Evolutionary conservation across 2,888 invertebrate genomes (phyloP), one percentile per base, ranked within the genome.

Genomic region (Isoperla grammatica): DNA sequence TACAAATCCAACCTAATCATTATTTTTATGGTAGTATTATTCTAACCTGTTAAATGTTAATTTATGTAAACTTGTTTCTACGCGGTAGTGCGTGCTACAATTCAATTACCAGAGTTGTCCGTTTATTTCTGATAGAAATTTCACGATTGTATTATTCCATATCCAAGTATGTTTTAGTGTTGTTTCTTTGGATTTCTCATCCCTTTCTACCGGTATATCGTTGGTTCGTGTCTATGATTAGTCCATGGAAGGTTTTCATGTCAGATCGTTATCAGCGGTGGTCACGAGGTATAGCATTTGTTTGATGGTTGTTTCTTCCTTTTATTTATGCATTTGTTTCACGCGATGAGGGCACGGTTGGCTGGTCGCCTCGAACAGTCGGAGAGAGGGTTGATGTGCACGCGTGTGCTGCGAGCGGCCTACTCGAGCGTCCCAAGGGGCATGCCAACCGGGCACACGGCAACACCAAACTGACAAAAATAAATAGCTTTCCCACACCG

Each of bases 291-390:
- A 53, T 5, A 35, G 40, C 37, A 53, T 17, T 54, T 55, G 54
- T 37, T 23, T 59, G 59, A 46, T 15, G n/a, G 35, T 46, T 55
- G 20, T 39, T 59, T 40, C 50, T 19, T 19, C 50, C 39, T 53
- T 54, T 53, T 56, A 60, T 59, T 55, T 55, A 59, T 60, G 60
- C 56, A 50, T 56, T 60, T 56, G 56, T 42, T 42, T 42, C 60
- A 60, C 50, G 60, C 60, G 50, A 60, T 60, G 53, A 4, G 13
- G 29, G 29, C 29, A 29, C 49, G 29, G 15, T 8, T 19, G 11
- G 17, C 17, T 29, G 29, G n/a, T 29, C 49, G n/a, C 49, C 22
- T 17, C 39, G 12, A 11, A 12, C 17, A 8, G 17, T 20, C 46
- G 22, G 22, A 19, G 11, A n/a, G 22, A 19, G 53, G 17, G 37